Conservation (phyloP, 2,113 vertebrate species). For the Corythoichthys haematopterus region DNA sequence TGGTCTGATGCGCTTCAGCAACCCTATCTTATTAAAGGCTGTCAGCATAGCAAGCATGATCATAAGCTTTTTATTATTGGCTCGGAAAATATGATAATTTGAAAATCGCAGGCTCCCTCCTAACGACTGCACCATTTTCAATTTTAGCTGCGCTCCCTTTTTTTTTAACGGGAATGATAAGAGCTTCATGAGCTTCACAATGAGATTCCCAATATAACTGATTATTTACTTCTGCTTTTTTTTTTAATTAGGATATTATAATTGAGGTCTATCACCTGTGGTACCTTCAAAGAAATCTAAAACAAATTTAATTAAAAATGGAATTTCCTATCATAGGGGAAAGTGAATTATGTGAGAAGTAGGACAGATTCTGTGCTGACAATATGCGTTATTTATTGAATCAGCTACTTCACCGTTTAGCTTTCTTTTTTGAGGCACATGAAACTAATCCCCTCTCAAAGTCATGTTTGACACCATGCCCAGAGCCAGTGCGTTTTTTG, state of each 20-base stretch:
- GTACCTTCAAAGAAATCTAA: conserved; percentile 69
- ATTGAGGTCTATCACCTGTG: conserved; percentile 75
- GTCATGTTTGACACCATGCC: conserved; percentile 25
- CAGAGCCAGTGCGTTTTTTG: conserved; percentile 12
- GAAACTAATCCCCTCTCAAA: conserved; percentile 47
- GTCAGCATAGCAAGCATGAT: conserved; percentile 74
- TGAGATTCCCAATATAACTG: conserved; percentile 33
- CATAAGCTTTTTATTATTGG: conserved; percentile 80
- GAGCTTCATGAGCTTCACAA: conserved; percentile 49
- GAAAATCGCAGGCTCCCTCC: conserved; percentile 74
- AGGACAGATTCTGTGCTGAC: conserved; percentile 67
- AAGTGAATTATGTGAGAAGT: conserved; percentile 76
- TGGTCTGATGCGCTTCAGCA: conserved; percentile 65
- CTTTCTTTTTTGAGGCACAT: conserved; percentile 37
- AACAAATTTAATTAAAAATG: conserved; percentile 76
- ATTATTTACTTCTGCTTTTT: conserved; percentile 63
- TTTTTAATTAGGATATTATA: conserved; percentile 75
- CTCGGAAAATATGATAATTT: conserved; percentile 80
- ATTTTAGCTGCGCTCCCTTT: conserved; percentile 65
- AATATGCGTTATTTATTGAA: conserved; percentile 67
- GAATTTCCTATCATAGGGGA: conserved; percentile 67
- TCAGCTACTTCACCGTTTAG: conserved; percentile 47
- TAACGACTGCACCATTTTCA: conserved; percentile 73
- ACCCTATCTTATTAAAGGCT: conserved; percentile 76
- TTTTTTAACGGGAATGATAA: conserved; percentile 69